Evolutionary conservation across 2,888 invertebrate genomes (phyloP).

Genomic region (Lampropteryx suffumata): DNA sequence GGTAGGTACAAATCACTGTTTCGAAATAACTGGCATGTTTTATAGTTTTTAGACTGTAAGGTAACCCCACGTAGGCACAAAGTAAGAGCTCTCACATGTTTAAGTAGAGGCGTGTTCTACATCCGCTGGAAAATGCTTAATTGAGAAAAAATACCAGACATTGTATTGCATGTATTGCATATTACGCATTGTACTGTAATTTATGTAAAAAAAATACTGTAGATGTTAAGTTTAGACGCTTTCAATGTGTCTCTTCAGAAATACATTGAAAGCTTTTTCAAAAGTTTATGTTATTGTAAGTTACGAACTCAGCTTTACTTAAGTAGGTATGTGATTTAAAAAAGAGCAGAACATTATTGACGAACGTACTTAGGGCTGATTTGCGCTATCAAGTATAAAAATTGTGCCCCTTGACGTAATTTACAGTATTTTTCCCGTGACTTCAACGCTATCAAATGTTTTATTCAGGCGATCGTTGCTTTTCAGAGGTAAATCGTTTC

Average conservation of each 20-base stretch:
- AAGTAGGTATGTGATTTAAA: too few species aligned
- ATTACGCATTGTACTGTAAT: too few species aligned
- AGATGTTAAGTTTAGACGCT: too few species aligned
- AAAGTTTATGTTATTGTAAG: too few species aligned
- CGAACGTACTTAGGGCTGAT: neutral
- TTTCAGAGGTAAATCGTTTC: slow-evolving; percentile 22
- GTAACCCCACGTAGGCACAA: slow-evolving; percentile 17
- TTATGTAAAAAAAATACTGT: too few species aligned
- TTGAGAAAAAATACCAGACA: slow-evolving; percentile 8
- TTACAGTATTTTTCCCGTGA: slow-evolving; percentile 8
- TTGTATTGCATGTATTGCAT: neutral
- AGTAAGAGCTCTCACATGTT: slow-evolving; percentile 14
- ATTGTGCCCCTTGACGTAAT: neutral
- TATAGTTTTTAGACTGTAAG: too few species aligned
- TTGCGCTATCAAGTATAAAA: neutral
- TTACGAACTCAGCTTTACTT: too few species aligned
- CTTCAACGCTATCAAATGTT: slow-evolving; percentile 12
- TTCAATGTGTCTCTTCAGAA: too few species aligned
- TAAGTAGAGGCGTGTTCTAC: slow-evolving; percentile 7
- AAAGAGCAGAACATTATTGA: too few species aligned
- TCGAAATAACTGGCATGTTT: too few species aligned
- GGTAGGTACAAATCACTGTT: too few species aligned
- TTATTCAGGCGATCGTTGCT: slow-evolving; percentile 18
- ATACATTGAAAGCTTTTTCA: too few species aligned
- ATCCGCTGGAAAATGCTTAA: neutral